Evolutionary conservation across 2,797 vertebrate species (phyloP).

Genomic region (Molossus molossus): DNA sequence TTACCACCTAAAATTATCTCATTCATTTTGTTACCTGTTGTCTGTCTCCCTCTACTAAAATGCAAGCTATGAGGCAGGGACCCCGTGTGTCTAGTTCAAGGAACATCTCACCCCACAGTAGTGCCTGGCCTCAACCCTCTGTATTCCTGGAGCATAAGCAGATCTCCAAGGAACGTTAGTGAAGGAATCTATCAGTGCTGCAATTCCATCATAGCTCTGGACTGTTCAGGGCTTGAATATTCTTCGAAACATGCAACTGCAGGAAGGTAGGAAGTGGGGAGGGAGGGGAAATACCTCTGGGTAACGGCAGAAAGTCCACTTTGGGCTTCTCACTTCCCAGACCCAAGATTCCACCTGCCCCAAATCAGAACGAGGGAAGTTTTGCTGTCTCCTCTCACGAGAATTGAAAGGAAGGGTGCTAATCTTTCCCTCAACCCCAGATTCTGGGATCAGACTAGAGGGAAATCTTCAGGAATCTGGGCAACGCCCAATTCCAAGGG

Average conservation of each 20-base stretch:
- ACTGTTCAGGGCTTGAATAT: neutral
- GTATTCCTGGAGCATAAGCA: neutral
- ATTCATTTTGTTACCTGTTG: neutral
- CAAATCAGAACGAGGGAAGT: neutral
- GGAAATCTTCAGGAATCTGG: neutral
- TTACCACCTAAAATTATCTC: neutral
- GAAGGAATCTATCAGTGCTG: neutral
- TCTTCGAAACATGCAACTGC: neutral
- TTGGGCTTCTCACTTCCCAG: neutral
- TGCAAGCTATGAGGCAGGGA: neutral
- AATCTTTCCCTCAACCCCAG: neutral
- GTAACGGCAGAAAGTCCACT: neutral
- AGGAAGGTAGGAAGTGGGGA: neutral
- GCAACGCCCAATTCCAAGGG: neutral
- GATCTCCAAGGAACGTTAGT: neutral
- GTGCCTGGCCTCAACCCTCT: neutral
- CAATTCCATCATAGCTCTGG: neutral
- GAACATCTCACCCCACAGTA: neutral
- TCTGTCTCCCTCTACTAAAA: neutral
- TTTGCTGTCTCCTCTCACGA: neutral
- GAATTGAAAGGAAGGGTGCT: neutral
- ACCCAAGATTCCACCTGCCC: no score
- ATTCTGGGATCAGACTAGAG: neutral
- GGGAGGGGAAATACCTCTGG: neutral
- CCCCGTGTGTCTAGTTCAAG: neutral